Evolutionary conservation across 2,113 vertebrate genomes (phyloP).

Genomic region (Pluvianellus socialis): DNA sequence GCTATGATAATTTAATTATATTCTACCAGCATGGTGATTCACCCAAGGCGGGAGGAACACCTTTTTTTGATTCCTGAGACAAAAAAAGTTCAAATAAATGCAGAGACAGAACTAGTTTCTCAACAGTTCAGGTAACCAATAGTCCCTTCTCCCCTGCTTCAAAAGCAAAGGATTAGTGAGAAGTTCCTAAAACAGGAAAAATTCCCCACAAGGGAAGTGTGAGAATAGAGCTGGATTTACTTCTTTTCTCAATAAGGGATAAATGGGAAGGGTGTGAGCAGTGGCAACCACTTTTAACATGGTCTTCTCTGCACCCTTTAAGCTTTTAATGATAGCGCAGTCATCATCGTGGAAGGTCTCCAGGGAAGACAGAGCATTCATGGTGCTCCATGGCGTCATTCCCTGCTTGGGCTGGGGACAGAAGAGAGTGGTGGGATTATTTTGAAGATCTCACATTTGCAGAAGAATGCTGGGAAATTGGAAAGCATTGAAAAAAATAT

Average conservation of each 20-base stretch:
- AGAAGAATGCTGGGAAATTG: neutral
- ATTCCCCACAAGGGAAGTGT: neutral
- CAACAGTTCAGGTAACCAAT: neutral
- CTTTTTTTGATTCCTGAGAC: neutral
- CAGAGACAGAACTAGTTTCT: neutral
- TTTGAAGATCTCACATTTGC: neutral
- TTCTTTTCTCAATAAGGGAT: neutral
- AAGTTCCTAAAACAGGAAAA: neutral
- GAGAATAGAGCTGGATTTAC: neutral
- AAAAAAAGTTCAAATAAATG: neutral
- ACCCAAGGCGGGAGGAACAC: fast-evolving
- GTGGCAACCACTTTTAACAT: neutral
- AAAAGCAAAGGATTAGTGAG: neutral
- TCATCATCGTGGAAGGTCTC: neutral
- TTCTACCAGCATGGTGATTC: fast-evolving
- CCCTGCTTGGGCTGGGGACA: fast-evolving
- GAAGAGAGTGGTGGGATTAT: fast-evolving
- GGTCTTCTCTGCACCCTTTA: neutral
- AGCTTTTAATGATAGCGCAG: fast-evolving
- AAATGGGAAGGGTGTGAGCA: neutral
- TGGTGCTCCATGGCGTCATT: neutral
- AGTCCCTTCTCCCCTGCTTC: neutral
- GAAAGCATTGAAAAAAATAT: neutral
- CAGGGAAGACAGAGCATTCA: fast-evolving
- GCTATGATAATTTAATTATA: fast-evolving